Evolutionary conservation across 2,113 vertebrate species (phyloP).

Genomic region (Salminus brasiliensis): DNA sequence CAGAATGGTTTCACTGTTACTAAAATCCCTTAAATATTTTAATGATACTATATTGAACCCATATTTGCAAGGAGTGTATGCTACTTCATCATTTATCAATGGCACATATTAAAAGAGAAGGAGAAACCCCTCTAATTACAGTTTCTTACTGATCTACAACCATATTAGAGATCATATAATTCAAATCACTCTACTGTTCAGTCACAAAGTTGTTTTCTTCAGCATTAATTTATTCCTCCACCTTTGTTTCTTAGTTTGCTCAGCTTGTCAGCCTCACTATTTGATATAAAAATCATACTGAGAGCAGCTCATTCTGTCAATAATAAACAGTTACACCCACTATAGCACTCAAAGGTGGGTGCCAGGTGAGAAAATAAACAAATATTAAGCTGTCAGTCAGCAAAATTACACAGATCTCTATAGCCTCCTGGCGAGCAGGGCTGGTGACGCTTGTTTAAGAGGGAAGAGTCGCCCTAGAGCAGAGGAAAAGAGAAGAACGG

Average conservation of each 20-base stretch:
- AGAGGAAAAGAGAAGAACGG: constrained; percentile 16
- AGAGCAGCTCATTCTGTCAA: constrained; percentile 70
- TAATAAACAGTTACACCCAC: constrained; percentile 80
- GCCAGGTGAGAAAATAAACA: constrained; percentile 88
- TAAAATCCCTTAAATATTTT: too few species aligned
- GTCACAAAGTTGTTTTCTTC: neutral
- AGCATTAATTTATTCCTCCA: neutral
- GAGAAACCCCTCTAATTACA: neutral
- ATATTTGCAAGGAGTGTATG: too few species aligned
- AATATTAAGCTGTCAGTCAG: constrained; percentile 90
- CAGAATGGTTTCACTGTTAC: too few species aligned
- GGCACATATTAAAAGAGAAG: neutral
- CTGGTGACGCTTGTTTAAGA: constrained; percentile 68
- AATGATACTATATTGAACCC: too few species aligned
- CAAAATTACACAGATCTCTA: constrained; percentile 85
- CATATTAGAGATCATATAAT: neutral
- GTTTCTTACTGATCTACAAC: neutral
- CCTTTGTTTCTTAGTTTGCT: neutral
- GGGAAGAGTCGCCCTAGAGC: constrained; percentile 73
- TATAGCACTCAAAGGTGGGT: constrained; percentile 77
- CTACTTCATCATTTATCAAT: too few species aligned
- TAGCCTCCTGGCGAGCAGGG: constrained; percentile 71
- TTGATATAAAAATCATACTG: constrained; percentile 13
- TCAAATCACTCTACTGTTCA: neutral
- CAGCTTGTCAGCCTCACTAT: constrained; percentile 3